Conservation (phyloP, 1,140 invertebrate species). For the Euwallacea fornicatus region DNA sequence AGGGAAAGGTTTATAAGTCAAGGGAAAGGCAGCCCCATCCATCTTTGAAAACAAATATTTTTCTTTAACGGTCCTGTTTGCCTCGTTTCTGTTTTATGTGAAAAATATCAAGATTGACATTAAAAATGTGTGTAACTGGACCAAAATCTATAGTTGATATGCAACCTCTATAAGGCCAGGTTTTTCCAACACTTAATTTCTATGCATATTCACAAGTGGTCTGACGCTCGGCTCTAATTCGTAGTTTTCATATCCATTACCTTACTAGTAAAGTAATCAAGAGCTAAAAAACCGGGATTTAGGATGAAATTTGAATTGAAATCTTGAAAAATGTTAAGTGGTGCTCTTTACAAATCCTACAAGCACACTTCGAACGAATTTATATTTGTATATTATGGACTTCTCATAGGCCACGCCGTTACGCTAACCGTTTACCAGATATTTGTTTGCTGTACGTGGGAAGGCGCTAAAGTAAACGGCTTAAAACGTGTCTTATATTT, state of each 20-base stretch:
- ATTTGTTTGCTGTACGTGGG: constrained; percentile 25
- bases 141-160: background rate
- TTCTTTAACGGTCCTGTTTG: background rate
- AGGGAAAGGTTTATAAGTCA: constrained; percentile 38
- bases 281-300: background rate
- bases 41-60: constrained; percentile 17
- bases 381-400: constrained; percentile 8
- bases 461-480: constrained; percentile 22
- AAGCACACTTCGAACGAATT: background rate
- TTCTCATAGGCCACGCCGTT: background rate
- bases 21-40: constrained; percentile 30
- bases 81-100: background rate
- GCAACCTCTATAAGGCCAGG: background rate
- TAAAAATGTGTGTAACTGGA: background rate
- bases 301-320: background rate
- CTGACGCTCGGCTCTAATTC: background rate
- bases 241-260: background rate
- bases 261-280: background rate
- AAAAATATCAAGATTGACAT: background rate
- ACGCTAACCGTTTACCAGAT: constrained; percentile 25
- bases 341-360: background rate
- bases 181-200: background rate
- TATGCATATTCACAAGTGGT: background rate
- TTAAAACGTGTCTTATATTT: constrained; percentile 12
- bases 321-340: background rate